Evolutionary conservation across 2,113 vertebrate species (phyloP).

Genomic region (Silurus meridionalis): DNA sequence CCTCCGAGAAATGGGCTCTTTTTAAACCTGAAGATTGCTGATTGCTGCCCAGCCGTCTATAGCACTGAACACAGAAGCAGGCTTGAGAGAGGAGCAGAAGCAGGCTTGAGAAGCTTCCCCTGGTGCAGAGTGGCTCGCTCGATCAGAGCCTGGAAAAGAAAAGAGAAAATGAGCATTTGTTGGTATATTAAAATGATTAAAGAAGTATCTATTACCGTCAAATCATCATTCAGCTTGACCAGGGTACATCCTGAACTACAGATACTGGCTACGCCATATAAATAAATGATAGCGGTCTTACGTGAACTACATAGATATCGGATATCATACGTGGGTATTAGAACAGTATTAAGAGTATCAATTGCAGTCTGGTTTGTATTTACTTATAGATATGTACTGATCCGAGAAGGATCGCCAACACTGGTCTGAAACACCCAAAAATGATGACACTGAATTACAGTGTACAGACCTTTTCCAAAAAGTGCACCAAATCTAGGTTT

Average conservation of each 20-base stretch:
- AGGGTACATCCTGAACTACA: not conserved
- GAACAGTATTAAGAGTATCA: not conserved
- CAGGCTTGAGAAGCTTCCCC: slow-evolving; percentile 13
- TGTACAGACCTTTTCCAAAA: not conserved
- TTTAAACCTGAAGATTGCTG: not conserved
- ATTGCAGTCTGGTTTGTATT: not conserved
- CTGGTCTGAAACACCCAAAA: not conserved
- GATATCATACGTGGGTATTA: not conserved
- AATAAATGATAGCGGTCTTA: not conserved
- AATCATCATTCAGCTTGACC: not conserved
- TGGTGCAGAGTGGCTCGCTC: slow-evolving; percentile 21
- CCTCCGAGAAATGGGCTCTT: not conserved
- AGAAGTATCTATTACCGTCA: not conserved
- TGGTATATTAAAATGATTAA: not conserved
- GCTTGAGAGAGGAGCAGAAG: slow-evolving; percentile 23
- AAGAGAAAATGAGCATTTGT: not conserved
- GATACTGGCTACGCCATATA: not conserved
- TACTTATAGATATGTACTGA: not conserved
- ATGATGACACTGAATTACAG: too few species aligned
- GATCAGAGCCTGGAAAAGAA: slow-evolving; percentile 64
- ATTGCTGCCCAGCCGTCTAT: not conserved
- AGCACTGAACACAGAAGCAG: slow-evolving; percentile 3
- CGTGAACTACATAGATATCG: not conserved
- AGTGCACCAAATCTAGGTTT: not conserved
- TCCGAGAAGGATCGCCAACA: not conserved